Conservation (phyloP, 2,888 invertebrate genomes). For the Caenorhabditis sp. region DNA sequence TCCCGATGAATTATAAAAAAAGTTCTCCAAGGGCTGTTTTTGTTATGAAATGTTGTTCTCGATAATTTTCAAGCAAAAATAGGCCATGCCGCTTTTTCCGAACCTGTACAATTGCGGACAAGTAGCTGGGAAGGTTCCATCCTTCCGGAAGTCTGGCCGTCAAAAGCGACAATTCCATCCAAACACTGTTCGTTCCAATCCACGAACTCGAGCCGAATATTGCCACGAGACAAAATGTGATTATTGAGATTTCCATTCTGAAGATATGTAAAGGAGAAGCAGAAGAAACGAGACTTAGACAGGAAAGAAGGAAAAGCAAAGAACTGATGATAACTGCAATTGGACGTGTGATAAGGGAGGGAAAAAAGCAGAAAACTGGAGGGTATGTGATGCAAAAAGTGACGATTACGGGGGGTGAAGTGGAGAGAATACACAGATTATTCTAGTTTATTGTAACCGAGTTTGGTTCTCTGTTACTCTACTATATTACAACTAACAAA, state of each 20-base stretch:
- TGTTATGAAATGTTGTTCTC: no score
- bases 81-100: constrained; percentile 56
- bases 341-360: not conserved
- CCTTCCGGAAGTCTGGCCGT: constrained; percentile 88
- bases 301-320: not conserved
- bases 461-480: not conserved
- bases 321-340: constrained; percentile 5
- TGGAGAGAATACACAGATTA: not conserved
- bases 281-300: not conserved
- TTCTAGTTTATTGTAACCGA: not conserved
- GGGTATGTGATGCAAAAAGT: constrained; percentile 29
- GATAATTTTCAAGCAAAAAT: no score
- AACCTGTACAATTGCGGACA: constrained; percentile 87
- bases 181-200: constrained; percentile 90
- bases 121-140: constrained; percentile 89
- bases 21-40: no score
- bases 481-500: not conserved
- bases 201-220: constrained; percentile 86
- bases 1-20: no score
- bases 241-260: constrained; percentile 23
- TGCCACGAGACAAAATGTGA: constrained; percentile 83
- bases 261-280: not conserved
- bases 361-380: not conserved
- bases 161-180: constrained; percentile 89
- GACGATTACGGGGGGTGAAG: not conserved